Percentiles rank a stretch among this genome's conserved stretches.
These are phyloP conservation scores for Pandion haliaetus DNA, from an alignment of 2,113 vertebrate genomes.

Conservation along the genomic window DNA sequence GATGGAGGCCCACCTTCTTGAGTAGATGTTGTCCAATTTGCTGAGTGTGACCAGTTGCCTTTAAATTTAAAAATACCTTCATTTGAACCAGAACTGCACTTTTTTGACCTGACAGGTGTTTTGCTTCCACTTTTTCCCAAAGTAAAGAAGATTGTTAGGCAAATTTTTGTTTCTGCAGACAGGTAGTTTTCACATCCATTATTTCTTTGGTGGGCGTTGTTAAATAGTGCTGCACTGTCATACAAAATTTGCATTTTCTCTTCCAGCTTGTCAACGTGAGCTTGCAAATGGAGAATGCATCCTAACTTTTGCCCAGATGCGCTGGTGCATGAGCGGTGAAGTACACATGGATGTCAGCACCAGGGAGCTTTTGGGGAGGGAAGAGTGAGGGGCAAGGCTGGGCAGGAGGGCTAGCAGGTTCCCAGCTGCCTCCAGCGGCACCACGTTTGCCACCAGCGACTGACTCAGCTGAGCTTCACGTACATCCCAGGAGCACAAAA, in stretches of 20 bases:
- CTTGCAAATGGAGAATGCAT: neutral
- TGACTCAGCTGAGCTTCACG: accelerated
- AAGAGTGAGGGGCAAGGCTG: neutral
- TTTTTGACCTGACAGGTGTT: neutral
- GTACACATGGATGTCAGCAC: neutral
- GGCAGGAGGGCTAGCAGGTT: neutral
- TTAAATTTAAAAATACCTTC: neutral
- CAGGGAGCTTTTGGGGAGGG: neutral
- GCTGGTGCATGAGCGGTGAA: accelerated
- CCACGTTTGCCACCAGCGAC: accelerated
- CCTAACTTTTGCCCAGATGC: neutral
- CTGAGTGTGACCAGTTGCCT: neutral
- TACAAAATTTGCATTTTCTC: neutral
- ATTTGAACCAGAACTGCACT: neutral
- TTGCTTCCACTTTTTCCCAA: neutral
- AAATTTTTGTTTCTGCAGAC: neutral
- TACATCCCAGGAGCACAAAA: neutral
- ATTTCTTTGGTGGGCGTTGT: neutral
- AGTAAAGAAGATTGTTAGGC: neutral
- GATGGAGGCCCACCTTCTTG: neutral
- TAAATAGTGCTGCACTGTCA: accelerated
- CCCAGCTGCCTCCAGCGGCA: neutral
- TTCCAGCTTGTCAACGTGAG: neutral
- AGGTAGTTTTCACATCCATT: neutral
- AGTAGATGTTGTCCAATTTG: neutral